Base-by-base conservation (phyloP, 2,888 invertebrate species). In the Agriotes lineatus region DNA sequence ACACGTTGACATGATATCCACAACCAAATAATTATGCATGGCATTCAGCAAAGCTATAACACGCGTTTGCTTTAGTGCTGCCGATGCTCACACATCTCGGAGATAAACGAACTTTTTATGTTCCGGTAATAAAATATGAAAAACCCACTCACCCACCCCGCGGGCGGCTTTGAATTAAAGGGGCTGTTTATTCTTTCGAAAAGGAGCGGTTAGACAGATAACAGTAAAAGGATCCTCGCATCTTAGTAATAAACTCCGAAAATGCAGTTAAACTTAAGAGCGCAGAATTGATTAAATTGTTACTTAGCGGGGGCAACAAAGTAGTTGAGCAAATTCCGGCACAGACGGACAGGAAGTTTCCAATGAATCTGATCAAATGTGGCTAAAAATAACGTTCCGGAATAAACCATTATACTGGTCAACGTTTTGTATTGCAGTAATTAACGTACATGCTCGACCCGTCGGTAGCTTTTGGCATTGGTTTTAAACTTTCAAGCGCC, bases 1-100 rank as follows among this genome's bases (percentile, higher is more conserved):
- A 33, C 52, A 52, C 30, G 25, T 52, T 22, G 30, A 52, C 52
- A 52, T 52, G 30, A 52, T 33, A 52, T 9, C 30, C 33, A 18
- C 52, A 30, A 33, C 52, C 52, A 52, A 48, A 52, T 52, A n/a
- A n/a, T n/a, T n/a, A 52, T 52, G 52, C 52, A 52, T 52, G 33
- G 33, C 52, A 33, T 22, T 18, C 16, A 5, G n/a, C 9, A 52
- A 52, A 33, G 16, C 1, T 6, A 10, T 18, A 14, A 10, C 52
- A 2, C 33, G 33, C 16, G 12, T 33, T 33, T 18, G 35, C 33
- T 33, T 30, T 52, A 52, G 16, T 18, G 16, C 52, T n/a, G 6
- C 16, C 16, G 12, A 10, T 7, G 9, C 30, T 52, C 30, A 33
- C 52, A 19, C 52, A 52, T 52, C 52, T 16, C 10, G n/a, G 10